phyloP scores from a whole-genome alignment of 2,888 invertebrate genomes.

The Leucozona laternaria region DNA sequence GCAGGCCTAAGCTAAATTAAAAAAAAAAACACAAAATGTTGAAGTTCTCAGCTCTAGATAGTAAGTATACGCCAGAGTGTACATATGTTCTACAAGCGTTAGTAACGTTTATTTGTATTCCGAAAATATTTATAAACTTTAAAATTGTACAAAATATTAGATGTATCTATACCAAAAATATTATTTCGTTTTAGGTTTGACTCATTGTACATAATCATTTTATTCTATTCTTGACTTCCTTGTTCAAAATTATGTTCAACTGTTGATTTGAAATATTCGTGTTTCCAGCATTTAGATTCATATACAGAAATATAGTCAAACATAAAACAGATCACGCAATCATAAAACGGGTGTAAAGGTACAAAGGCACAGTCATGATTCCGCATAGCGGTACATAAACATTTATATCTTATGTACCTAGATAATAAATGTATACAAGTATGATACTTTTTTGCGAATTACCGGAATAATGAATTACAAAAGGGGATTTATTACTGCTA shows the following conservation, averaged over 20 bases:
- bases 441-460: slow-evolving; percentile 46
- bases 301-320: slow-evolving; percentile 44
- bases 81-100: no score
- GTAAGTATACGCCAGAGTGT: not conserved
- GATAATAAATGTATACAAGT: slow-evolving; percentile 6
- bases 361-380: slow-evolving; percentile 7
- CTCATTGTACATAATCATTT: slow-evolving; percentile 38
- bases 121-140: no score
- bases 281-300: slow-evolving; percentile 32
- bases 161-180: no score
- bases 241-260: slow-evolving; percentile 55
- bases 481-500: slow-evolving; percentile 12
- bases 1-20: no score
- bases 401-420: not conserved
- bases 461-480: slow-evolving; percentile 45
- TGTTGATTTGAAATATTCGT: slow-evolving; percentile 69
- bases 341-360: slow-evolving; percentile 17
- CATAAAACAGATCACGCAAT: slow-evolving; percentile 62
- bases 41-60: no score
- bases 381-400: not conserved
- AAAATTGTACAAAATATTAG: no score
- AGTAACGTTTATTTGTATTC: no score
- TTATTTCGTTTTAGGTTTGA: not conserved
- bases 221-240: slow-evolving; percentile 30
- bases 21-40: no score